These are phyloP conservation scores for Sander vitreus DNA, from an alignment of 2,113 vertebrate species.

Conservation along the genomic window DNA sequence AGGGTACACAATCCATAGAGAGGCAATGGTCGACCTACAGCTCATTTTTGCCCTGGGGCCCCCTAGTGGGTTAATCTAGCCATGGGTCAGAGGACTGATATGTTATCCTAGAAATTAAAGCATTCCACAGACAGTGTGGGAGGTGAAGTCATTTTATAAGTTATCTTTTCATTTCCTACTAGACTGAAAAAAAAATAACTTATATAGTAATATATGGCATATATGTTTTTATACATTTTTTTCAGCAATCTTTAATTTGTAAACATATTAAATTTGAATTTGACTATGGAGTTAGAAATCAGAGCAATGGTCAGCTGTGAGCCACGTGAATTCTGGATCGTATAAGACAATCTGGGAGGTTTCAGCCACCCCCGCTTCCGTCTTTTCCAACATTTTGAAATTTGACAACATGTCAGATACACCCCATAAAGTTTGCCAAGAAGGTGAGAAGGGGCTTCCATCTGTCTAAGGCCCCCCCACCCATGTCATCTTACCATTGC, in stretches of 20 bases:
- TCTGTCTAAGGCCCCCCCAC: not conserved
- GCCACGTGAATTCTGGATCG: not conserved
- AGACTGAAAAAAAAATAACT: not conserved
- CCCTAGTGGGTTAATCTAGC: conserved; percentile 30
- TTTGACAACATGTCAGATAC: conserved; percentile 35
- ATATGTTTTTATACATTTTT: not conserved
- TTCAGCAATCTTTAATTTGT: not conserved
- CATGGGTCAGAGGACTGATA: conserved; percentile 27
- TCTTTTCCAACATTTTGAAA: conserved; percentile 9
- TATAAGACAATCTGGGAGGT: not conserved
- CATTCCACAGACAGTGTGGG: conserved; percentile 35
- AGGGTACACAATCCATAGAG: not conserved
- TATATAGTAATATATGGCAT: too few relatives aligned
- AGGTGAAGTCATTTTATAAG: not conserved
- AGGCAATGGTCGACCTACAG: not conserved
- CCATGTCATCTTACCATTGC: not conserved
- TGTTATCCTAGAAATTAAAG: conserved; percentile 22
- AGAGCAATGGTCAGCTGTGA: not conserved
- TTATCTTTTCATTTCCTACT: not conserved
- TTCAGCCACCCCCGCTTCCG: not conserved
- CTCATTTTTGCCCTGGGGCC: not conserved
- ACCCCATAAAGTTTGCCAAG: conserved; percentile 18
- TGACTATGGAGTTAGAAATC: not conserved
- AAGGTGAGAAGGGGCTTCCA: conserved; percentile 27
- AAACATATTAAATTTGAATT: too few relatives aligned